Evolutionary conservation across 2,888 invertebrate species (phyloP).

Genomic region (Formica aserva): DNA sequence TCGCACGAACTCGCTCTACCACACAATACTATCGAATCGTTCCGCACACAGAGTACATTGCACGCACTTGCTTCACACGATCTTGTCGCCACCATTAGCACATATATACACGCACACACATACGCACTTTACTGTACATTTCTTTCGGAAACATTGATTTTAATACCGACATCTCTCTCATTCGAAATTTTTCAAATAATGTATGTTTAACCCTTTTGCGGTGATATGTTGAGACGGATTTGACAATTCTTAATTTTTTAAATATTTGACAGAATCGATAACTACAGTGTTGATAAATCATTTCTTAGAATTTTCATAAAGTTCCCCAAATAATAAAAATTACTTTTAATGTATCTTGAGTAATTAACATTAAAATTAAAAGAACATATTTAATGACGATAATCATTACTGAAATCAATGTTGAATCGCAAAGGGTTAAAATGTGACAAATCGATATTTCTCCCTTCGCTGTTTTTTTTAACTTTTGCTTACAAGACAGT

Average conservation of each 20-base stretch:
- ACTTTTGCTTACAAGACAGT: background rate
- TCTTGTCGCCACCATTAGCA: background rate
- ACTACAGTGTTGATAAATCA: background rate
- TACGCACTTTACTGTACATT: background rate
- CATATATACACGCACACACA: background rate
- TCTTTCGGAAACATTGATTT: background rate
- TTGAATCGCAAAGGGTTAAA: background rate
- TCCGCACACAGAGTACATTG: background rate
- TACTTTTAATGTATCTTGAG: background rate
- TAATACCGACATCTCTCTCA: background rate
- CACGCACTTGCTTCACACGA: constrained; percentile 8
- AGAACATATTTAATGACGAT: background rate
- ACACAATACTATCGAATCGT: constrained; percentile 9
- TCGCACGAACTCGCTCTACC: constrained; percentile 7
- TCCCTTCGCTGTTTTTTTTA: background rate
- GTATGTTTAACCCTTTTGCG: background rate
- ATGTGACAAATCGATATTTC: background rate
- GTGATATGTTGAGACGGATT: background rate
- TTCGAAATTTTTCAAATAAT: background rate
- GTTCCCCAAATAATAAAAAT: background rate
- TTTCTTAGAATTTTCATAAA: background rate
- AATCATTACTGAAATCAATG: background rate
- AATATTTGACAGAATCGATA: background rate
- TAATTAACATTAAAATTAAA: background rate
- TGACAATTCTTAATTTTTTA: background rate